phyloP scores from a whole-genome alignment of 2,113 vertebrate species.

The Hiodon alosoides region DNA sequence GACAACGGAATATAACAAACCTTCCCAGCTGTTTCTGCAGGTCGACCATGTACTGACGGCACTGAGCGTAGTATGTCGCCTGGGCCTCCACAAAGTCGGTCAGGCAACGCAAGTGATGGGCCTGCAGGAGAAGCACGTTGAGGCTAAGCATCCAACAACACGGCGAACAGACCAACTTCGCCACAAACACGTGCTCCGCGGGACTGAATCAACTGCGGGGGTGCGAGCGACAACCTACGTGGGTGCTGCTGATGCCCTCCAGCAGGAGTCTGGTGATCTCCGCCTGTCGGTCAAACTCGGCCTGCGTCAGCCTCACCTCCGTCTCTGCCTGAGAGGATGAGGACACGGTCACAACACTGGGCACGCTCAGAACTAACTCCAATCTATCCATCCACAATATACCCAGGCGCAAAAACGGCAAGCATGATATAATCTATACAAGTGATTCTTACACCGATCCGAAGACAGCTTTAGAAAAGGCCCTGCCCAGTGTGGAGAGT shows the following conservation, averaged over 20 bases:
- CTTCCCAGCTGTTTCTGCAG: conserved; percentile 97
- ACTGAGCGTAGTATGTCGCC: conserved; percentile 91
- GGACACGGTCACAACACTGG: not conserved
- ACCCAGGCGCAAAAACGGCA: not conserved
- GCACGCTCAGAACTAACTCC: not conserved
- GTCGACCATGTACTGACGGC: conserved; percentile 96
- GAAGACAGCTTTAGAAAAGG: too few species aligned
- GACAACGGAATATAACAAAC: conserved; percentile 50
- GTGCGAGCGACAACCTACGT: conserved; percentile 65
- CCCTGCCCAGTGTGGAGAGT: too few species aligned
- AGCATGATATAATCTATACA: too few species aligned
- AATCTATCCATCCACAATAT: not conserved
- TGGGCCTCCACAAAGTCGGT: conserved; percentile 97
- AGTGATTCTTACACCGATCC: too few species aligned
- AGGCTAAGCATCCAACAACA: too few species aligned
- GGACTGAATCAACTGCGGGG: not conserved
- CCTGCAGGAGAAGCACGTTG: conserved; percentile 55
- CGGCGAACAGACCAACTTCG: not conserved
- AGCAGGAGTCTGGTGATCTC: conserved; percentile 93
- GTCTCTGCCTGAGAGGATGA: conserved; percentile 75
- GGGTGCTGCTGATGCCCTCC: conserved; percentile 92
- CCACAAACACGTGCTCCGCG: conserved; percentile 50
- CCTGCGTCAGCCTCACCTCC: conserved; percentile 90
- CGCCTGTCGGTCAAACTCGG: conserved; percentile 93
- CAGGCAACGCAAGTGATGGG: conserved; percentile 90